phyloP scores from a whole-genome alignment of 2,113 vertebrate species.

The Puntigrus tetrazona region DNA sequence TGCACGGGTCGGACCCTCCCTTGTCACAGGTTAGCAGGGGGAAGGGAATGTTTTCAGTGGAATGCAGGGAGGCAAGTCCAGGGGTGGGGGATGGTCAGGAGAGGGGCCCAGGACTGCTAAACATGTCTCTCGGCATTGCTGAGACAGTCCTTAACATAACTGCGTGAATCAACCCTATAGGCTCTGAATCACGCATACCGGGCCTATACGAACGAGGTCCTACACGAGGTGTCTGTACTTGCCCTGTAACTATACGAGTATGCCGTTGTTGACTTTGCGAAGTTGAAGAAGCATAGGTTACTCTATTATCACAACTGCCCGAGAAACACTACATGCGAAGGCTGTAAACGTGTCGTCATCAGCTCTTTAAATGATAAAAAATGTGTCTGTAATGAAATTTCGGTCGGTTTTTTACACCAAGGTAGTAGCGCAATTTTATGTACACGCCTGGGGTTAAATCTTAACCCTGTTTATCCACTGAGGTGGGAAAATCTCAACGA shows the following conservation, averaged over 20 bases:
- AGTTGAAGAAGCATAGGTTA: background rate
- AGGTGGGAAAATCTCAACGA: background rate
- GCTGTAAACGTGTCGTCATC: background rate
- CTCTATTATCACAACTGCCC: background rate
- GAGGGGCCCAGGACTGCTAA: conserved; percentile 44
- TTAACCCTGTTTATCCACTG: conserved; percentile 47
- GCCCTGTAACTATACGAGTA: conserved; percentile 4
- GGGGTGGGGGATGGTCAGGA: conserved; percentile 38
- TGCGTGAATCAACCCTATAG: conserved; percentile 27
- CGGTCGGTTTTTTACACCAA: background rate
- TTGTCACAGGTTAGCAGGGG: conserved; percentile 77
- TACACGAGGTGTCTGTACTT: conserved; percentile 44
- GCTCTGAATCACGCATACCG: conserved; percentile 4
- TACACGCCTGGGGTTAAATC: conserved; percentile 40
- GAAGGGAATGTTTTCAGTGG: conserved; percentile 75
- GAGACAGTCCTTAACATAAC: conserved; percentile 23
- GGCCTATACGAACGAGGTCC: conserved; percentile 6
- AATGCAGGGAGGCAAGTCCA: conserved; percentile 85
- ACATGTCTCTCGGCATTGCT: conserved; percentile 48
- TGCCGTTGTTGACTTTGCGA: background rate
- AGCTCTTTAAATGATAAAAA: background rate
- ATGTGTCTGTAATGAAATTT: background rate
- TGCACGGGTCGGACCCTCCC: conserved; percentile 66
- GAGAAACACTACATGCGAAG: background rate
- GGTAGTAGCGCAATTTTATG: background rate